Evolutionary conservation across 2,113 vertebrate genomes (phyloP).

Genomic region (Kryptolebias marmoratus): DNA sequence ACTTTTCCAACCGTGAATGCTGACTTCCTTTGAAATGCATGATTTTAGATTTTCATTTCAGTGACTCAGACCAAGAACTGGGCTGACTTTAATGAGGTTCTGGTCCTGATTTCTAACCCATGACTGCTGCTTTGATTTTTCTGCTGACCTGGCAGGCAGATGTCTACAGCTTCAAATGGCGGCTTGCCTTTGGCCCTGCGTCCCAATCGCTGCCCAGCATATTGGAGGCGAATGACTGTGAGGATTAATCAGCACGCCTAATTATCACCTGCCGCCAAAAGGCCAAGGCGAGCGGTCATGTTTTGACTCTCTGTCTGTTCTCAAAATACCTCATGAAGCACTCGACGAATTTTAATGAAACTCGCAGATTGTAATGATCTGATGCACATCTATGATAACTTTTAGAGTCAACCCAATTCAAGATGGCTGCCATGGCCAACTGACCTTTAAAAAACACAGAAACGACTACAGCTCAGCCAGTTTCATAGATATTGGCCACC

Average conservation of each 20-base stretch:
- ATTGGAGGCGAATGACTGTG: slow-evolving; percentile 3
- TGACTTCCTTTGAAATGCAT: too few relatives aligned
- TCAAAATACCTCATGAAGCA: too few relatives aligned
- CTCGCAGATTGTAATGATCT: too few relatives aligned
- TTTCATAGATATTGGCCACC: too few relatives aligned
- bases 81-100: neutral
- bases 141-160: slow-evolving; percentile 1
- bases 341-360: too few relatives aligned
- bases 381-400: too few relatives aligned
- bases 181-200: neutral
- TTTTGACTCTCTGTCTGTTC: too few relatives aligned
- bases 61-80: neutral
- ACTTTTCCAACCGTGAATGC: neutral
- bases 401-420: too few relatives aligned
- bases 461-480: too few relatives aligned
- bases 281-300: too few relatives aligned
- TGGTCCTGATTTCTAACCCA: neutral
- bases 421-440: too few relatives aligned
- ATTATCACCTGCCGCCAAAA: neutral
- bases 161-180: neutral
- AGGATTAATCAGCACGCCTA: neutral
- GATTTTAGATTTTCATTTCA: neutral
- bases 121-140: neutral
- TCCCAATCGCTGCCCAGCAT: neutral
- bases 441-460: too few relatives aligned